Percentiles rank a stretch among this genome's conserved stretches.
Evolutionary conservation across 2,797 vertebrate genomes (phyloP).

Genomic region (Enteromius mattozi): DNA sequence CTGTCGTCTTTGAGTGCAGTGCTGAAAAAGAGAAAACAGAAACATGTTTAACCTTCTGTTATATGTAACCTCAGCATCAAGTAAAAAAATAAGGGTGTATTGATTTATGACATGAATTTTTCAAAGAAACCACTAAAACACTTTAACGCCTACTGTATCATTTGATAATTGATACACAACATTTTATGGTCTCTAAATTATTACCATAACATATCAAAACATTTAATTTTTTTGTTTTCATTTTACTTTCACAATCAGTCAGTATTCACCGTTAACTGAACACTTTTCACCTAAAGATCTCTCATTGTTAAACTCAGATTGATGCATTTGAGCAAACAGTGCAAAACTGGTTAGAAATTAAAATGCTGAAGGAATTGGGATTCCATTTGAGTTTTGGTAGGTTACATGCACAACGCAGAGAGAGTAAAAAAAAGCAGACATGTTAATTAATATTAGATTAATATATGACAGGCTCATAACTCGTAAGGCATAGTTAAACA

Average conservation of each 20-base stretch:
- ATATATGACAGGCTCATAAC: too few species aligned
- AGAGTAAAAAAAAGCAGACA: too few species aligned
- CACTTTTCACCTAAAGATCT: too few species aligned
- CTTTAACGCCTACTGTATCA: neutral
- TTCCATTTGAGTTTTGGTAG: too few species aligned
- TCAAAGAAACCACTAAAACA: neutral
- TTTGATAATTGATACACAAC: neutral
- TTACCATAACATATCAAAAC: neutral
- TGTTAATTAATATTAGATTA: too few species aligned
- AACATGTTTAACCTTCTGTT: neutral
- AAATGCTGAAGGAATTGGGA: too few species aligned
- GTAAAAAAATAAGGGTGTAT: constrained; percentile 3
- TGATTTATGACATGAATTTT: neutral
- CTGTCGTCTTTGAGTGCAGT: constrained; percentile 84
- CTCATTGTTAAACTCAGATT: too few species aligned
- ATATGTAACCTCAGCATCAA: neutral
- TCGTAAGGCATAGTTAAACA: too few species aligned
- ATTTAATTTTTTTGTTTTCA: neutral
- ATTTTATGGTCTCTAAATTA: neutral
- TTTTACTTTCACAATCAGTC: neutral
- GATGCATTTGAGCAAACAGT: too few species aligned
- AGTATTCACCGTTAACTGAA: too few species aligned
- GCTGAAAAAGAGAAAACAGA: constrained; percentile 69
- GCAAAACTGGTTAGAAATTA: too few species aligned
- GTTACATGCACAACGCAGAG: too few species aligned